Evolutionary conservation across 2,113 vertebrate species (phyloP), one percentile per base, ranked within the genome.

Genomic region (Menidia beryllina): DNA sequence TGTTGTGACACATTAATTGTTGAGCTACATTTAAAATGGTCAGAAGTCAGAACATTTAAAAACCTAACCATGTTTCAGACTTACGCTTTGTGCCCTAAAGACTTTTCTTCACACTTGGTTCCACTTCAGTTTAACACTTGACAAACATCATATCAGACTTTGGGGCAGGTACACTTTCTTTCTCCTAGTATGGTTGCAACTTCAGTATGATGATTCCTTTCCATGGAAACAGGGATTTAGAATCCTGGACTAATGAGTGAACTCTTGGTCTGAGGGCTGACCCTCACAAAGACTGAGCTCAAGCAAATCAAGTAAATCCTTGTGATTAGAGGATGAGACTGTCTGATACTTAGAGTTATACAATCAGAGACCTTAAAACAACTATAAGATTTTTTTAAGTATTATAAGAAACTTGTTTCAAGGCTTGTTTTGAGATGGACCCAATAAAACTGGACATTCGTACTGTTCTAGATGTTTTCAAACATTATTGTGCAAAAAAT

Each of bases 111-210:
- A 77, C 84, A 82, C 77, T 85, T 81, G 80, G 84, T 89, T 91
- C 74, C 82, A 79, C 82, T 81, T 79, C 62, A 62, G 67, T 72
- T 66, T 17, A 70, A 64, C 79, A 54, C 24, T 45, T 41, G 19
- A 64, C 65, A 77, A 72, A 51, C 77, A 74, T 78, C 52, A 75
- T 64, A 65, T 71, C 70, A 69, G 39, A 25, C 21, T 80, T 48
- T 77, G 56, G 60, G 63, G 72, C 72, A 38, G 24, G 30, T 26
- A 50, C 48, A 72, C 55, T 47, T 63, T 84, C 61, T 86, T 43
- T 82, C 59, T 73, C 90, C 90, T 61, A 86, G 70, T 91, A 87
- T 86, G 90, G 88, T 66, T 67, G 30, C 80, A 68, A 62, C 21
- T 68, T 65, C 48, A 57, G 49, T 36, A 15, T 67, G 57, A 69